A percentile compares a stretch with the other conserved stretches of the same genome.
Conservation (phyloP, 2,888 invertebrate genomes). For the Acanthosepion esculentum region DNA sequence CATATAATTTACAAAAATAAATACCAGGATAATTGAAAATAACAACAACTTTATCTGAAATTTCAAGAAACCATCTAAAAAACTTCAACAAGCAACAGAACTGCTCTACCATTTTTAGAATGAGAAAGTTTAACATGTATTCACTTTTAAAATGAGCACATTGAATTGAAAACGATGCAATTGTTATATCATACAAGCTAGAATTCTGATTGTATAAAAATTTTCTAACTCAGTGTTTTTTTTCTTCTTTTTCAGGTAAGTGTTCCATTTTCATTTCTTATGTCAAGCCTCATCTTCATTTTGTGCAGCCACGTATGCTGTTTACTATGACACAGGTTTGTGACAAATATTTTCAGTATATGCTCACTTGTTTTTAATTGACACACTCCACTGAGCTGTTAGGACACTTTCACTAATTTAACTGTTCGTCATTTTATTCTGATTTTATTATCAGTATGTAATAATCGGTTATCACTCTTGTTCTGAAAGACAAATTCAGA, state of each 20-base stretch:
- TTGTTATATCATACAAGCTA: neutral
- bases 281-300: neutral
- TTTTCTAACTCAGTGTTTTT: neutral
- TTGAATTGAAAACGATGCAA: constrained; percentile 18
- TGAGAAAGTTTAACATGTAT: neutral
- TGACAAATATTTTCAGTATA: neutral
- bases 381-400: no score
- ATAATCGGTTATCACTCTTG: no score
- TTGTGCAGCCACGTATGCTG: neutral
- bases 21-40: no score
- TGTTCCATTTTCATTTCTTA: constrained; percentile 33
- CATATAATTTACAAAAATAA: no score
- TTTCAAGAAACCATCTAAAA: no score
- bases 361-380: neutral
- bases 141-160: neutral
- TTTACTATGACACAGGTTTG: neutral
- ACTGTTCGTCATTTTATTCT: no score
- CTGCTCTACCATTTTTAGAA: neutral
- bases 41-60: no score
- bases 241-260: neutral
- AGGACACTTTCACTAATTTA: no score
- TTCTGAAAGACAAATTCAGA: no score
- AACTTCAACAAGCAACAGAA: no score
- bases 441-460: no score
- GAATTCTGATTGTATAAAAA: neutral